Evolutionary conservation across 2,888 invertebrate species (phyloP), one percentile per base, ranked within the genome.

Genomic region (Lingula anatina): DNA sequence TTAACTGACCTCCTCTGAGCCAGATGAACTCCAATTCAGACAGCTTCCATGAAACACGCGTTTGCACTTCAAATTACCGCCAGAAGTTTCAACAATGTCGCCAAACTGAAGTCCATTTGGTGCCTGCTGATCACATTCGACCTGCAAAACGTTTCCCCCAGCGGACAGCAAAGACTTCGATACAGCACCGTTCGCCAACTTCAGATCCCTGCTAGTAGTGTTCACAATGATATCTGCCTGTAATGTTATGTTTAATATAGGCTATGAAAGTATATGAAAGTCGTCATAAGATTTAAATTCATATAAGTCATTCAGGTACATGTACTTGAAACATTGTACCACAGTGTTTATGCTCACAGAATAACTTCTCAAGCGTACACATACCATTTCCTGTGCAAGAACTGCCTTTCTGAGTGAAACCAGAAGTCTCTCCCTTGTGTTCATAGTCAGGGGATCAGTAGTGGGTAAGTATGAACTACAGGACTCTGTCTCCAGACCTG

Each of bases 211-310:
- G 12, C 55, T 53, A n/a, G 63, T 58, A 15, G 66, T 60, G 39
- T 63, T 64, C 5, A 68, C 67, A 38, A 70, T 61, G 1, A 65
- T 61, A 50, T 70, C 66, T 42, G 58, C 60, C 71, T 71, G 53
- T 12, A 51, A 31, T 37, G n/a, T n/a, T n/a, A n/a, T n/a, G n/a
- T n/a, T n/a, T n/a, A n/a, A n/a, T n/a, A n/a, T n/a, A n/a, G n/a
- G n/a, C n/a, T n/a, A n/a, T n/a, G n/a, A n/a, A n/a, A n/a, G n/a
- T n/a, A n/a, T n/a, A n/a, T n/a, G n/a, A n/a, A n/a, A n/a, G n/a
- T n/a, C n/a, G n/a, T n/a, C n/a, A n/a, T n/a, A n/a, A n/a, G n/a
- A n/a, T n/a, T n/a, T n/a, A n/a, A n/a, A n/a, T n/a, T n/a, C n/a
- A n/a, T n/a, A n/a, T n/a, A n/a, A n/a, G n/a, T n/a, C n/a, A n/a